A percentile compares a stretch with the other conserved stretches of the same genome.
Conservation (phyloP, 2,797 vertebrate genomes). For the Coregonus suidteri region DNA sequence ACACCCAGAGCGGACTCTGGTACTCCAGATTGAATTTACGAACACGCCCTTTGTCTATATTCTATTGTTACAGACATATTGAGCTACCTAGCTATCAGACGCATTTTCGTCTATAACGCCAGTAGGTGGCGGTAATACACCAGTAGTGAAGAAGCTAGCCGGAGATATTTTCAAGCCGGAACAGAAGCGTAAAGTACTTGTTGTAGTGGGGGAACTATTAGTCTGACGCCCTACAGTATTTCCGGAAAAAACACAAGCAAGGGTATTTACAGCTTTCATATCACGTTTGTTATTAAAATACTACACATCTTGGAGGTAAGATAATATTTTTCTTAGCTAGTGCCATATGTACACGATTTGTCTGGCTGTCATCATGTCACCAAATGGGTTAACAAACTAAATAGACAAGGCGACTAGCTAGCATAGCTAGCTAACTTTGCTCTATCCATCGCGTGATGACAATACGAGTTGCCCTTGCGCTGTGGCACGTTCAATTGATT, state of each 20-base stretch:
- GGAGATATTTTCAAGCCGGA: conserved; percentile 37
- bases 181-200: conserved; percentile 10
- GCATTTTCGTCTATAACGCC: background rate
- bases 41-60: no score
- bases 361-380: background rate
- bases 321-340: background rate
- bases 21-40: no score
- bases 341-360: background rate
- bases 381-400: background rate
- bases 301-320: background rate
- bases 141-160: background rate
- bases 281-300: background rate
- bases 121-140: background rate
- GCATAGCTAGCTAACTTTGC: background rate
- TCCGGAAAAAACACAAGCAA: background rate
- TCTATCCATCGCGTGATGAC: background rate
- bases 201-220: conserved; percentile 40
- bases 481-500: no score
- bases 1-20: no score
- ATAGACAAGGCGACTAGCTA: background rate
- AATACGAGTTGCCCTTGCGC: no score
- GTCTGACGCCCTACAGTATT: conserved; percentile 8
- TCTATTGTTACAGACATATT: no score
- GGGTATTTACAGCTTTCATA: background rate
- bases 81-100: no score